These are phyloP conservation scores for Hypotaenidia philippensis DNA, from an alignment of 2,797 vertebrate genomes.

Conservation along the genomic window DNA sequence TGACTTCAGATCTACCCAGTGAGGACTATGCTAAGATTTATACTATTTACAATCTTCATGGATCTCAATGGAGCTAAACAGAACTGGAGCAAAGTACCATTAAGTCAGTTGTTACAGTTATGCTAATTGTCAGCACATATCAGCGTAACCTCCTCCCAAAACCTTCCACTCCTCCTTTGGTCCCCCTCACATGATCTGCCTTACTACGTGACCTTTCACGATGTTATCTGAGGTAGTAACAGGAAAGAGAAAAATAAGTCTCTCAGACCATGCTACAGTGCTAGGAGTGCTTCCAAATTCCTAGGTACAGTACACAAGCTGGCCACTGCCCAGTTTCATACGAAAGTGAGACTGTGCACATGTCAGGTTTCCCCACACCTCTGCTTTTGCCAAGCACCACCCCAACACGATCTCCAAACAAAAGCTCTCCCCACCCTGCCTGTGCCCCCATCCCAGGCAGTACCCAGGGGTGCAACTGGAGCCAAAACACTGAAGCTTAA, in stretches of 20 bases:
- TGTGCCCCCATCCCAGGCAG: background rate
- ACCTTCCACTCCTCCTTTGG: background rate
- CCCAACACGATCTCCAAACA: background rate
- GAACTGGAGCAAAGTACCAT: background rate
- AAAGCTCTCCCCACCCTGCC: background rate
- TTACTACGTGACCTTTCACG: background rate
- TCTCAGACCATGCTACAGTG: background rate
- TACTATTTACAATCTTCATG: background rate
- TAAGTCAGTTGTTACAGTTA: background rate
- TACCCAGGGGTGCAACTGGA: background rate
- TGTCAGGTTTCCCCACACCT: conserved; percentile 18
- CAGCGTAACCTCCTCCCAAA: background rate
- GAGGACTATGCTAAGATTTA: background rate
- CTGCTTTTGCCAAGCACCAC: background rate
- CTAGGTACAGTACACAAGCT: conserved; percentile 9
- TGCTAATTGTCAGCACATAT: background rate
- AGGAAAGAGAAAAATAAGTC: background rate
- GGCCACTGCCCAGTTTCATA: background rate
- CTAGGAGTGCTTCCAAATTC: conserved; percentile 32
- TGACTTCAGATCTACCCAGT: background rate
- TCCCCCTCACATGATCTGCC: background rate
- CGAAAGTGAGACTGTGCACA: background rate
- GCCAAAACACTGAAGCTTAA: conserved; percentile 5
- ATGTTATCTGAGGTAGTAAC: background rate
- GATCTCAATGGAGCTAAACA: background rate